These are phyloP conservation scores for Temnothorax curvispinosus DNA, from an alignment of 1,140 invertebrate genomes.

Conservation along the genomic window DNA sequence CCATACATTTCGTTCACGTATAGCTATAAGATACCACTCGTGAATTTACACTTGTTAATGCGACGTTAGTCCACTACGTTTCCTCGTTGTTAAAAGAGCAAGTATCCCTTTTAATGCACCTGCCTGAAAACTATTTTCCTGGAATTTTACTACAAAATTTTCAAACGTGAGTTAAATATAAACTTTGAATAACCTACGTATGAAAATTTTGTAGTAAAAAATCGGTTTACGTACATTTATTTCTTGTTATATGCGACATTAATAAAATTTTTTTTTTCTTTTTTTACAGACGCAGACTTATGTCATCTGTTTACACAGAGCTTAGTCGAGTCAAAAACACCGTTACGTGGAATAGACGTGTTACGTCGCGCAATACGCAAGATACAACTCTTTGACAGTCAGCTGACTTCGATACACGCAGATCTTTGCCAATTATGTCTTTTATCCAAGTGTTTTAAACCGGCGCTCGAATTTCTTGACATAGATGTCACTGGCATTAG, in stretches of 20 bases:
- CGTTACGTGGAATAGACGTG: slow-evolving; percentile 94
- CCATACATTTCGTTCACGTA: background rate
- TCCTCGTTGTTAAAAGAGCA: background rate
- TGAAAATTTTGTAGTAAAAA: background rate
- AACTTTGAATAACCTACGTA: background rate
- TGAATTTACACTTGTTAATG: background rate
- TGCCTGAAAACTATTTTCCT: background rate
- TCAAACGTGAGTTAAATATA: background rate
- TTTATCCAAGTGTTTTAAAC: slow-evolving; percentile 96
- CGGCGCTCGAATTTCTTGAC: slow-evolving; percentile 95
- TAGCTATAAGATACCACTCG: background rate
- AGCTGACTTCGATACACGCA: slow-evolving; percentile 97
- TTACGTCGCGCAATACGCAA: slow-evolving; percentile 95
- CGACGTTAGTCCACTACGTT: background rate
- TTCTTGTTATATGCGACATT: background rate
- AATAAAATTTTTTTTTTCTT: background rate
- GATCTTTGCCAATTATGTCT: slow-evolving; percentile 97
- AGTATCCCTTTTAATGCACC: background rate
- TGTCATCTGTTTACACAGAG: slow-evolving; percentile 94
- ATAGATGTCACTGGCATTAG: slow-evolving; percentile 96
- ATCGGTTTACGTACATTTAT: background rate
- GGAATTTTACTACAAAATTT: background rate
- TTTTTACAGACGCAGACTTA: slow-evolving; percentile 92
- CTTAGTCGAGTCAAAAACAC: slow-evolving; percentile 91
- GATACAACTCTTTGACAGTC: slow-evolving; percentile 94